Evolutionary conservation across 2,113 vertebrate genomes (phyloP).

Genomic region (Corydoras maculifer): DNA sequence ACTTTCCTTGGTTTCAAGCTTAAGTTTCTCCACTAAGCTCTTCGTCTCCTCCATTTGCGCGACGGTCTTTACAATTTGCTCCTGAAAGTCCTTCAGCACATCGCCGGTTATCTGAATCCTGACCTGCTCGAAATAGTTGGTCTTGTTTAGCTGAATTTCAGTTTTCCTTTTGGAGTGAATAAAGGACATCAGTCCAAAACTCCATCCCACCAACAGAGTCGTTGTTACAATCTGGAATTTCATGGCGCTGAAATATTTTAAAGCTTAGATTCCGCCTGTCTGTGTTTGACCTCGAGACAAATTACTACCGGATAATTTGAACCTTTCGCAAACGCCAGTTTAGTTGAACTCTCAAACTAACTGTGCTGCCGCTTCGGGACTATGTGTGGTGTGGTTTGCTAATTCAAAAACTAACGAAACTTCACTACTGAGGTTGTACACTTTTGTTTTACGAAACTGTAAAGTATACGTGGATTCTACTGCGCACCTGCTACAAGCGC

Average conservation of each 20-base stretch:
- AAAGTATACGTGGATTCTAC: too few species aligned
- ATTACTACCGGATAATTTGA: too few species aligned
- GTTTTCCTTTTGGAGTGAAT: constrained; percentile 35
- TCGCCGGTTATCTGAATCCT: constrained; percentile 52
- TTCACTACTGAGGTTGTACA: too few species aligned
- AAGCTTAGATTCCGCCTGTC: background rate
- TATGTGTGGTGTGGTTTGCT: too few species aligned
- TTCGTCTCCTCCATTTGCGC: background rate
- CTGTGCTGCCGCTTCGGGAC: too few species aligned
- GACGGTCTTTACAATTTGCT: background rate
- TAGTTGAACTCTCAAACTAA: too few species aligned
- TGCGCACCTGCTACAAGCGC: constrained; percentile 14
- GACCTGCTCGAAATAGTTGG: constrained; percentile 36
- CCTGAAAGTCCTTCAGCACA: constrained; percentile 46
- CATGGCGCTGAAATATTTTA: constrained; percentile 8
- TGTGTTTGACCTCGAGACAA: too few species aligned
- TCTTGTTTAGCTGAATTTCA: background rate
- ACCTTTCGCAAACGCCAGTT: too few species aligned
- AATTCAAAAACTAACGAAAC: too few species aligned
- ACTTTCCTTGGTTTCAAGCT: accelerated
- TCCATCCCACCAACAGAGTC: background rate
- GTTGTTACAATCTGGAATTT: constrained; percentile 20
- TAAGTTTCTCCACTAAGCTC: accelerated
- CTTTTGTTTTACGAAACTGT: too few species aligned
- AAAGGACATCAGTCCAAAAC: constrained; percentile 32